Base-by-base conservation (phyloP, 2,113 vertebrate genomes). In the Macquaria ambigua region DNA sequence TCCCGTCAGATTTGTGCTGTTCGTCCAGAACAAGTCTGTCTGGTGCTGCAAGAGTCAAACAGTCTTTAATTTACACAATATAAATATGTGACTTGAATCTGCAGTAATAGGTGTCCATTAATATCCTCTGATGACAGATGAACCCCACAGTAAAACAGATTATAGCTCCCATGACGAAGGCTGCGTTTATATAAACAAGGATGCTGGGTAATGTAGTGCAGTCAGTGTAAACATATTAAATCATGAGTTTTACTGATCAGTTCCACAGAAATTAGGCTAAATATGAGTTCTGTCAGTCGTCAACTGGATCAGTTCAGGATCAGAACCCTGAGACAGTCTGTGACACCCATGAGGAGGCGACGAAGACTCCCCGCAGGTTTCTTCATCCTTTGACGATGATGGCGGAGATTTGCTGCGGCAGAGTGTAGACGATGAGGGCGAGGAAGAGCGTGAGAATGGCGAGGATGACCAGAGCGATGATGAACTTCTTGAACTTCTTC, bases 401-500 rank as follows among this genome's bases (percentile, higher is more conserved):
- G 82, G 96, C 31, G 0, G 97, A 97, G 93, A 99, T 98, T 75
- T 97, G 96, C 73, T 96, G 92, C 0, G 98, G 98, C 92, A 99
- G 90, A 0, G 97, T 97, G 90, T 99, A 99, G 80, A 98, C 11
- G 68, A 99, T 87, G 12, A 99, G 97, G 83, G 92, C 93, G 15
- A 99, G 95, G 93, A 99, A 98, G 66, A 98, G 1, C 0, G 94
- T 81, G 89, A 98, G 64, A 83, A 97, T 43, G 5, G 83, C 91
- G 6, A 97, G 92, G 80, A 99, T 28, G 37, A 97, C 28, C 64
- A 98, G 73, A 50, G 96, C 86, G 78, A 98, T 95, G 79, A 99
- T 97, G 84, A 96, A 97, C 90, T 92, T 97, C 96, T 98, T 98
- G 90, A 97, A 98, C 43, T 96, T 96, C 86, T 94, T 97, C 97